phyloP scores from a whole-genome alignment of 2,113 vertebrate species.

The Typhlomys cinereus region DNA sequence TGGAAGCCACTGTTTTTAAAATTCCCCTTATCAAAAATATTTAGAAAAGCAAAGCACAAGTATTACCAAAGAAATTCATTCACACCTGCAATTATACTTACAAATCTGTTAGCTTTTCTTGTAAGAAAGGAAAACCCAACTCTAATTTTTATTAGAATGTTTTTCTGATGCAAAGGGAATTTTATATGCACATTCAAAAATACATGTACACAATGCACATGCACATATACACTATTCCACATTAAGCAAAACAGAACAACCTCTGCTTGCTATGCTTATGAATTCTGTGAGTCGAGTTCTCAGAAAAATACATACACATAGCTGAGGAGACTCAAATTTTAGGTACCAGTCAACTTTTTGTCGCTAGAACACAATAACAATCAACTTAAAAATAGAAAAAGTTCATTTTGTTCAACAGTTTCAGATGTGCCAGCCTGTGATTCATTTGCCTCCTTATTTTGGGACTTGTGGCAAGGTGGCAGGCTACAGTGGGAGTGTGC shows the following conservation, averaged over 20 bases:
- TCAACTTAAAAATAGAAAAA: background rate
- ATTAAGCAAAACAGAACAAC: background rate
- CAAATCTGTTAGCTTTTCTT: background rate
- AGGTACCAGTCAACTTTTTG: background rate
- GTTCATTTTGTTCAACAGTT: background rate
- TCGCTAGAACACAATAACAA: background rate
- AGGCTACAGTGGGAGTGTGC: too few species aligned
- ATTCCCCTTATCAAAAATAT: slow-evolving; percentile 77
- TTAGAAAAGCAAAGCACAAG: slow-evolving; percentile 67
- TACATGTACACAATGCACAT: background rate
- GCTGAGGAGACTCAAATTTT: background rate
- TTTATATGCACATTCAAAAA: background rate
- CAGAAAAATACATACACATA: background rate
- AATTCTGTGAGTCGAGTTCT: background rate
- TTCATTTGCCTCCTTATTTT: background rate
- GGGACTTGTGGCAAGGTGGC: background rate
- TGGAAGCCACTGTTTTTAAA: slow-evolving; percentile 82
- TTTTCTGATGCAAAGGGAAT: slow-evolving; percentile 1
- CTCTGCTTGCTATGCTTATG: background rate
- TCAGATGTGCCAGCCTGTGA: background rate
- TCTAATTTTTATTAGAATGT: background rate
- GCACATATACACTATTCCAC: background rate
- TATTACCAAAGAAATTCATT: slow-evolving; percentile 61
- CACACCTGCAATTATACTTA: background rate
- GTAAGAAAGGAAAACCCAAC: background rate